phyloP scores from a whole-genome alignment of 2,113 vertebrate genomes.

The Piaya cayana region DNA sequence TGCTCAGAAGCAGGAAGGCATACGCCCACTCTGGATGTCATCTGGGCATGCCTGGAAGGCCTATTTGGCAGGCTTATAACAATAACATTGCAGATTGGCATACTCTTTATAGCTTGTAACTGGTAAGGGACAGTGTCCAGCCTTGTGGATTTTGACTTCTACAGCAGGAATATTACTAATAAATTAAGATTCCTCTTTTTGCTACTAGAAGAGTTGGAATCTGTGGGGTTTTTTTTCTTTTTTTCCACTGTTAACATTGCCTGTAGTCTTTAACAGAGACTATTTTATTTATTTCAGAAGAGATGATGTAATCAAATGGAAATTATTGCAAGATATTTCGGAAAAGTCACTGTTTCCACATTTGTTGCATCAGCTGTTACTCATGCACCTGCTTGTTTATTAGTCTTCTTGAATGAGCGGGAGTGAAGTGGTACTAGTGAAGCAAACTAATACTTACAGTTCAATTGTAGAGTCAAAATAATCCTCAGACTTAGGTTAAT shows the following conservation, averaged over 20 bases:
- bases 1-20: slow-evolving; percentile 1
- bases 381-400: not conserved
- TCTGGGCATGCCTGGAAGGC: slow-evolving; percentile 30
- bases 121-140: not conserved
- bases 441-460: not conserved
- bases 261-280: not conserved
- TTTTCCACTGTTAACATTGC: not conserved
- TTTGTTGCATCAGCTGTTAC: not conserved
- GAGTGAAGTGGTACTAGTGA: not conserved
- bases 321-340: slow-evolving; percentile 19
- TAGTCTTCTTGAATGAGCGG: not conserved
- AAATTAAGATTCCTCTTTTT: not conserved
- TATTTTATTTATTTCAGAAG: not conserved
- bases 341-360: not conserved
- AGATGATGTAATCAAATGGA: not conserved
- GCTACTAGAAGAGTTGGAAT: not conserved
- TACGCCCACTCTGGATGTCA: slow-evolving; percentile 25
- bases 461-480: not conserved
- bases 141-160: not conserved
- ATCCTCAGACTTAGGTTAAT: not conserved
- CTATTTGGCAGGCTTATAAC: not conserved
- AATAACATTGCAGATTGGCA: not conserved
- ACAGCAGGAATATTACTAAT: not conserved
- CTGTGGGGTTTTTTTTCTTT: fast-evolving
- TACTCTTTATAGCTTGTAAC: not conserved